Percentiles rank a stretch among this genome's conserved stretches.
phyloP scores from a whole-genome alignment of 1,140 invertebrate genomes.

The Pogonognathellus flavescens region DNA sequence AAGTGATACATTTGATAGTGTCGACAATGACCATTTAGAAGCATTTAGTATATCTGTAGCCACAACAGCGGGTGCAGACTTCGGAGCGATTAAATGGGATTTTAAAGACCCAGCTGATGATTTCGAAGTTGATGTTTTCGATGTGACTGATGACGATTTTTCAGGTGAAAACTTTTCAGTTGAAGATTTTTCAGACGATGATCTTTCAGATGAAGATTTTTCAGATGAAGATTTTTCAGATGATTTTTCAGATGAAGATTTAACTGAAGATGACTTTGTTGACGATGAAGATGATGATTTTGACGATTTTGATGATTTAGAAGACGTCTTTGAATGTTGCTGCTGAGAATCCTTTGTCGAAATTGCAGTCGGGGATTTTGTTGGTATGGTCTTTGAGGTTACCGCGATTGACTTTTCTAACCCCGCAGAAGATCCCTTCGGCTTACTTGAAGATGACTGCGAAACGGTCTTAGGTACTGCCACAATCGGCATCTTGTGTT shows the following conservation, averaged over 20 bases:
- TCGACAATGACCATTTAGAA: not conserved
- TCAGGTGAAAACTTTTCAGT: not conserved
- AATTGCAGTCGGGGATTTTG: not conserved
- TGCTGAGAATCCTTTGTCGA: not conserved
- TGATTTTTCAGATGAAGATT: not conserved
- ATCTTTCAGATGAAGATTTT: not conserved
- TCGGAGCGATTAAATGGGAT: not conserved
- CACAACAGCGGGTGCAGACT: not conserved
- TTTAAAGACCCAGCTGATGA: not conserved
- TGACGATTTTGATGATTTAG: not conserved
- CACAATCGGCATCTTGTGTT: no score
- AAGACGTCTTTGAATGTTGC: not conserved
- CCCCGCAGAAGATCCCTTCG: not conserved
- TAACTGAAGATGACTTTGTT: not conserved
- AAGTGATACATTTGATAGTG: no score
- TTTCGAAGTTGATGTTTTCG: not conserved
- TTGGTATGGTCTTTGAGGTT: not conserved
- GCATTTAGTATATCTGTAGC: not conserved
- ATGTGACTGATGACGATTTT: not conserved
- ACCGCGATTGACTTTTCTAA: not conserved
- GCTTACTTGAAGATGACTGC: not conserved
- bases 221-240: not conserved
- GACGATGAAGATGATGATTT: conserved; percentile 34
- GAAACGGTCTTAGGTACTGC: no score
- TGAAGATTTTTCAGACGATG: not conserved